Conservation (phyloP, 2,113 vertebrate species). For the Labeo catla region DNA sequence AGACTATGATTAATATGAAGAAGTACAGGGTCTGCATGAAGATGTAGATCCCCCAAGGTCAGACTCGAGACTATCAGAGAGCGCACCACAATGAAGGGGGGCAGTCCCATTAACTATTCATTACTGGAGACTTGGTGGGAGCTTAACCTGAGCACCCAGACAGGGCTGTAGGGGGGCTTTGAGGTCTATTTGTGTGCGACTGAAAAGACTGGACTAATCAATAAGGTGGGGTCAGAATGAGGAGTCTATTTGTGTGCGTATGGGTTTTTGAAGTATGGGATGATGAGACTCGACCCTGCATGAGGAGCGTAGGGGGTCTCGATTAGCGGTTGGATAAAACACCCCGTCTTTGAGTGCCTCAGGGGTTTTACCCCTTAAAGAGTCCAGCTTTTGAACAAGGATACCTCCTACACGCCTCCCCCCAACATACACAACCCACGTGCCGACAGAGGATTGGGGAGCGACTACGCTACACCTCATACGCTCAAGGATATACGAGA, state of each 20-base stretch:
- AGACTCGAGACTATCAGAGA: slow-evolving; percentile 60
- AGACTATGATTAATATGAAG: not conserved
- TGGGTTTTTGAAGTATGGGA: slow-evolving; percentile 29
- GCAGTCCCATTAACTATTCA: slow-evolving; percentile 72
- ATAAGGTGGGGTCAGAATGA: slow-evolving; percentile 25
- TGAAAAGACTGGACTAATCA: slow-evolving; percentile 8
- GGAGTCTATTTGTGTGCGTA: slow-evolving; percentile 22
- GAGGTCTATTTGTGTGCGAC: slow-evolving; percentile 17
- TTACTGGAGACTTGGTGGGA: slow-evolving; percentile 51
- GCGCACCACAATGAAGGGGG: slow-evolving; percentile 57
- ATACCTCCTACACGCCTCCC: not conserved
- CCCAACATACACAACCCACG: not conserved
- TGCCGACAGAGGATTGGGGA: slow-evolving; percentile 28
- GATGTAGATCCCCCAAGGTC: slow-evolving; percentile 66
- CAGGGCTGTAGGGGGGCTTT: not conserved
- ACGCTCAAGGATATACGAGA: slow-evolving; percentile 54
- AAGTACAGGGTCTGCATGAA: slow-evolving; percentile 26
- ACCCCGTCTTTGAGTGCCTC: not conserved
- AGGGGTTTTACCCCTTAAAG: not conserved
- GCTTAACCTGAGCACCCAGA: slow-evolving; percentile 42
- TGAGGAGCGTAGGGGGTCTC: not conserved
- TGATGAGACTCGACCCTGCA: not conserved
- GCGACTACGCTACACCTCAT: slow-evolving; percentile 68
- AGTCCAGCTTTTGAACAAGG: not conserved
- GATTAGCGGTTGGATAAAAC: slow-evolving; percentile 14